A percentile compares a stretch with the other conserved stretches of the same genome.
Evolutionary conservation across 2,797 vertebrate genomes (phyloP).

Genomic region (Bradypodion pumilum): DNA sequence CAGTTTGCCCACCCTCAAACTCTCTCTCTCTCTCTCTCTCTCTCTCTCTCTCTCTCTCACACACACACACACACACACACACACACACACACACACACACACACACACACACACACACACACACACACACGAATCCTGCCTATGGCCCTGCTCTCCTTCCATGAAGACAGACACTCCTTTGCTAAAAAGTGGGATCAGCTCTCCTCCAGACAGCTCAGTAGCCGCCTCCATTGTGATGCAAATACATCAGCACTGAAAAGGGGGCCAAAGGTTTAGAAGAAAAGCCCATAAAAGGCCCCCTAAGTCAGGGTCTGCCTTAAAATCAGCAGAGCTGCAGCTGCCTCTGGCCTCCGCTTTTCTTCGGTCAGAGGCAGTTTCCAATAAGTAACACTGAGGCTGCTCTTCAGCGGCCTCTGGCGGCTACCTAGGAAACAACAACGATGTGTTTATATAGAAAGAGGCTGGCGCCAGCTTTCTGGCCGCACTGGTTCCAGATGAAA

Average conservation of each 20-base stretch:
- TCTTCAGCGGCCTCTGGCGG: constrained; percentile 20
- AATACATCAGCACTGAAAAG: not conserved
- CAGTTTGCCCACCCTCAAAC: too few relatives aligned
- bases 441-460: not conserved
- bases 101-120: too few relatives aligned
- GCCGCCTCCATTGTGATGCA: constrained; percentile 11
- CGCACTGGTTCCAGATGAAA: not conserved
- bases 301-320: not conserved
- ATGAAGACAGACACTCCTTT: not conserved
- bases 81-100: too few relatives aligned
- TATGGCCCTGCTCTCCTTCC: too few relatives aligned
- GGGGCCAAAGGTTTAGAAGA: not conserved
- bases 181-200: not conserved
- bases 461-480: not conserved
- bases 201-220: not conserved
- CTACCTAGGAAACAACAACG: not conserved
- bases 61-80: too few relatives aligned
- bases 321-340: not conserved
- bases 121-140: too few relatives aligned
- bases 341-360: not conserved
- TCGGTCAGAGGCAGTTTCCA: not conserved
- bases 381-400: not conserved
- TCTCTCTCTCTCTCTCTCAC: too few relatives aligned
- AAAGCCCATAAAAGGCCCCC: not conserved
- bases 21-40: too few relatives aligned